Conservation (phyloP, 2,797 vertebrate genomes). For the Helicolenus hilgendorfi region DNA sequence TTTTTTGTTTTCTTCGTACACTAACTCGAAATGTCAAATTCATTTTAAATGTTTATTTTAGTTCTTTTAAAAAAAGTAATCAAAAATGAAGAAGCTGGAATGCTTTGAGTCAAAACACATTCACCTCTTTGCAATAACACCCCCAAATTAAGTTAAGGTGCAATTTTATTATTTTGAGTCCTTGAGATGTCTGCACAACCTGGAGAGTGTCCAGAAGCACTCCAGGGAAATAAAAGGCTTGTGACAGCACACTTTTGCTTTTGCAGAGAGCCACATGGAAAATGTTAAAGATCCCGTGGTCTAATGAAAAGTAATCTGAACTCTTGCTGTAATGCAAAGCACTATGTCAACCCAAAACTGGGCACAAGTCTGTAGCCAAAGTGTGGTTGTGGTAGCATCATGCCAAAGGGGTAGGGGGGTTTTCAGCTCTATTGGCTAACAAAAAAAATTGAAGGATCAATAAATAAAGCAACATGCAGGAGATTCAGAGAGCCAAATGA, state of each 20-base stretch:
- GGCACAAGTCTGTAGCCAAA: background rate
- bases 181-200: slow-evolving; percentile 7
- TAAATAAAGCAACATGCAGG: background rate
- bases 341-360: background rate
- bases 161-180: slow-evolving; percentile 10
- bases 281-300: background rate
- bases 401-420: background rate
- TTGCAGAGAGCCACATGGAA: background rate
- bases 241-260: slow-evolving; percentile 5
- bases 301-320: slow-evolving; percentile 1
- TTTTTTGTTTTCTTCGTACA: background rate
- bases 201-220: slow-evolving; percentile 26
- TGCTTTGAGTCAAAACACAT: slow-evolving; percentile 25
- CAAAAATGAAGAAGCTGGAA: background rate
- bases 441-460: background rate
- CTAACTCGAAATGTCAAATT: background rate
- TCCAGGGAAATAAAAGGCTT: slow-evolving; percentile 35
- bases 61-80: background rate
- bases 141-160: slow-evolving; percentile 16
- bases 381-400: background rate
- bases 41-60: background rate
- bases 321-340: background rate
- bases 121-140: background rate
- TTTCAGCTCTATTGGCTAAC: background rate
- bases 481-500: background rate